Evolutionary conservation across 2,113 vertebrate species (phyloP).

Genomic region (Pteronura brasiliensis): DNA sequence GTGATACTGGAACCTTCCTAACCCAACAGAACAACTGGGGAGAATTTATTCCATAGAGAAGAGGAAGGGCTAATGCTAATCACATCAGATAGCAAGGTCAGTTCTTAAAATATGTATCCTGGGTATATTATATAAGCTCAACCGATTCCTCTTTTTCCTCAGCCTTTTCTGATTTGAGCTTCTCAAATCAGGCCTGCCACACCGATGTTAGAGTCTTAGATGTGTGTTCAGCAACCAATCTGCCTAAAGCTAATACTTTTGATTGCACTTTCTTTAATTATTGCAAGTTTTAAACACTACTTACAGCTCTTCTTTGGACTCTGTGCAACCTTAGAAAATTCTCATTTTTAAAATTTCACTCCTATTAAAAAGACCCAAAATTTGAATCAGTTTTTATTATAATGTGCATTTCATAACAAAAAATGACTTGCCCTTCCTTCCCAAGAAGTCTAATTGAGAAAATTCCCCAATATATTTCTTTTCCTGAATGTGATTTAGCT

Average conservation of each 20-base stretch:
- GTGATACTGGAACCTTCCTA: conserved; percentile 7
- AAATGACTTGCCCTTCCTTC: background rate
- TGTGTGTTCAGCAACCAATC: background rate
- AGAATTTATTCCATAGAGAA: conserved; percentile 51
- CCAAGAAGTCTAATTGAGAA: background rate
- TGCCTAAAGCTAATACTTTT: background rate
- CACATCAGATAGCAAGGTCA: conserved; percentile 46
- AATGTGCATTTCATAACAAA: background rate
- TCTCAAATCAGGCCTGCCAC: conserved; percentile 28
- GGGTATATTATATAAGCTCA: background rate
- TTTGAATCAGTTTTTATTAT: background rate
- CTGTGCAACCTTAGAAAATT: background rate
- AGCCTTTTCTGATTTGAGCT: background rate
- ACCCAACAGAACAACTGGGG: background rate
- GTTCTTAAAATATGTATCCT: conserved; percentile 53
- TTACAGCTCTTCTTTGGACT: background rate
- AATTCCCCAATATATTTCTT: background rate
- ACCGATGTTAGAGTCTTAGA: background rate
- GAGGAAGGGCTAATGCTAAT: conserved; percentile 52
- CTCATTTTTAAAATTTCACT: background rate
- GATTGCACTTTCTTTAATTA: background rate
- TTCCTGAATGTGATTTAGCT: background rate
- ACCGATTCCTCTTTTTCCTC: background rate
- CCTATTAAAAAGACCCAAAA: background rate
- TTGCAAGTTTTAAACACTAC: background rate